These are phyloP conservation scores for Silvanus unidentatus DNA, from an alignment of 2,888 invertebrate species.

Conservation along the genomic window DNA sequence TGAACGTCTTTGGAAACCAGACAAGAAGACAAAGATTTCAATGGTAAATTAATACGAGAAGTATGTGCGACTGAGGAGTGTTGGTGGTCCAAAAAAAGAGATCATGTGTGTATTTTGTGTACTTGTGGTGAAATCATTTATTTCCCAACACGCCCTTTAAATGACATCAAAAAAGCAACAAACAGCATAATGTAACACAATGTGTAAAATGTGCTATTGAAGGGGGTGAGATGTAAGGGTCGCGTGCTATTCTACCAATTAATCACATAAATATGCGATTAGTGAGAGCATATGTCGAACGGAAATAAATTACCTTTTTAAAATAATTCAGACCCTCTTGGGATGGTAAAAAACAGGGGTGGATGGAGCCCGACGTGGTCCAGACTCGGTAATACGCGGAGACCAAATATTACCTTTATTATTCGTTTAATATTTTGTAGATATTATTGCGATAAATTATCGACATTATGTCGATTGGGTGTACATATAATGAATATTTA, in stretches of 20 bases:
- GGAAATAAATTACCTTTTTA: slow-evolving; percentile 1
- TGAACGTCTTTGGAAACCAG: too few relatives aligned
- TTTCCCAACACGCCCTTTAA: not conserved
- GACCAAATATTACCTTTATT: too few relatives aligned
- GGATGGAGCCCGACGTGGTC: not conserved
- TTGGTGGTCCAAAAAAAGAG: slow-evolving; percentile 7
- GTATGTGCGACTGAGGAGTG: slow-evolving; percentile 1
- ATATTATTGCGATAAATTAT: too few relatives aligned
- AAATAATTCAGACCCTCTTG: not conserved
- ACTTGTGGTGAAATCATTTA: too few relatives aligned
- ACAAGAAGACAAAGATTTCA: too few relatives aligned
- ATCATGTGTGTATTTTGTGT: not conserved
- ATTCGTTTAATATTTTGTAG: too few relatives aligned
- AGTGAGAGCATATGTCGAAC: slow-evolving; percentile 1
- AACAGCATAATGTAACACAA: too few relatives aligned
- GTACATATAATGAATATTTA: too few relatives aligned
- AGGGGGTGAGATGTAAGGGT: not conserved
- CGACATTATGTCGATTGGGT: too few relatives aligned
- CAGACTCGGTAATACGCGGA: too few relatives aligned
- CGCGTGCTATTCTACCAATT: slow-evolving; percentile 1
- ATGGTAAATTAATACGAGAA: not conserved
- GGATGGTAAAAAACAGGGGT: not conserved
- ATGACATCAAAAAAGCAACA: not conserved
- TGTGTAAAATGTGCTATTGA: too few relatives aligned
- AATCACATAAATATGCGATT: slow-evolving; percentile 1